Evolutionary conservation across 2,113 vertebrate species (phyloP).

Genomic region (Andinoacara biseriatus): DNA sequence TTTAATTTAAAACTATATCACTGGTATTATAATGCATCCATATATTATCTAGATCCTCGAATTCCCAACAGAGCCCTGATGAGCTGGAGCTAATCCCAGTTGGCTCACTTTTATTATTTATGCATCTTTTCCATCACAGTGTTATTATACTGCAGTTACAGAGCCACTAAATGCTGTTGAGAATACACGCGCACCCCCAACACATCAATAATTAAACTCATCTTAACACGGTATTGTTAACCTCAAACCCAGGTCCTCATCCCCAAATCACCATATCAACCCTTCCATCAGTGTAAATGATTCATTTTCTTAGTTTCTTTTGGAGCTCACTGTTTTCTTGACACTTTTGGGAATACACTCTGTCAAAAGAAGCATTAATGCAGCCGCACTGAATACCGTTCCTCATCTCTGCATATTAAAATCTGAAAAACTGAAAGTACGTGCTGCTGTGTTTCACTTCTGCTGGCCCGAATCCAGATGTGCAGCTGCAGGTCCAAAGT

Average conservation of each 20-base stretch:
- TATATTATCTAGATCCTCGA: background rate
- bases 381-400: background rate
- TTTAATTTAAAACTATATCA: background rate
- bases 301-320: background rate
- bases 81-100: background rate
- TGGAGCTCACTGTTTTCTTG: background rate
- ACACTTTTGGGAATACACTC: background rate
- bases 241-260: background rate
- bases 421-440: background rate
- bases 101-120: background rate
- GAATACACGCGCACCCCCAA: background rate
- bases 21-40: background rate
- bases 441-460: conserved; percentile 52
- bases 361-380: background rate
- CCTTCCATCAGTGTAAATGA: background rate
- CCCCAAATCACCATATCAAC: background rate
- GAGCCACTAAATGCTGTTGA: background rate
- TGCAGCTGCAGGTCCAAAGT: background rate
- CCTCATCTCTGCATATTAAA: background rate
- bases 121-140: background rate
- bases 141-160: background rate
- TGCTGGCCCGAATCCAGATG: conserved; percentile 8
- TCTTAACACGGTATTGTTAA: conserved; percentile 1
- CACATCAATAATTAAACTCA: background rate
- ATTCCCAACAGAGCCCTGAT: background rate